Percentiles rank a stretch among this genome's conserved stretches.
phyloP scores from a whole-genome alignment of 2,888 invertebrate genomes.

The Perdita meconis region DNA sequence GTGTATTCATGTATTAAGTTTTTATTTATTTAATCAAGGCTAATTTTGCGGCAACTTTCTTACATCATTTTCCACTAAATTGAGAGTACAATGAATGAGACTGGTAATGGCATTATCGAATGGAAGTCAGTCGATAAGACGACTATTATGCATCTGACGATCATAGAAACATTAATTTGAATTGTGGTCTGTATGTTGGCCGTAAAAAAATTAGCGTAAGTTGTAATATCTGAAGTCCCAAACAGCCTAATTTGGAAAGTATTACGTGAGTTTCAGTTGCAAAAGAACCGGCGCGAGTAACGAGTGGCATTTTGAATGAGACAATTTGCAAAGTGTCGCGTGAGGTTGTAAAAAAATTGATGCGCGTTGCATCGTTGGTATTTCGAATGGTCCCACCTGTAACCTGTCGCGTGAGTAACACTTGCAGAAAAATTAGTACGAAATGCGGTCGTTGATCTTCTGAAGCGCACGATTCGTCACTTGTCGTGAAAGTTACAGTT shows the following conservation, averaged over 20 bases:
- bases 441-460: neutral
- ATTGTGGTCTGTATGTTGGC: neutral
- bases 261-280: neutral
- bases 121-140: too few species aligned
- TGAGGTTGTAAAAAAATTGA: constrained; percentile 25
- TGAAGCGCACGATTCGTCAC: neutral
- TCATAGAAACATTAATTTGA: too few species aligned
- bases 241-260: neutral
- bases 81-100: too few species aligned
- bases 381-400: neutral
- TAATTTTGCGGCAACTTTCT: too few species aligned
- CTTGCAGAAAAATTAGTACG: neutral
- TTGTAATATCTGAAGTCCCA: neutral
- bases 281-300: neutral
- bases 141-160: too few species aligned
- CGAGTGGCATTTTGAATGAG: neutral
- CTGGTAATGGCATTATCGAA: too few species aligned
- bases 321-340: neutral
- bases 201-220: neutral
- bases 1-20: too few species aligned
- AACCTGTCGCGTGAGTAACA: neutral
- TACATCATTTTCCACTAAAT: too few species aligned
- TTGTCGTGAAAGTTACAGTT: neutral
- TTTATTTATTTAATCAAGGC: too few species aligned
- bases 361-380: constrained; percentile 7